Percentiles rank a stretch among this genome's conserved stretches.
Evolutionary conservation across 2,797 vertebrate genomes (phyloP).

Genomic region (Neopelma chrysocephalum): DNA sequence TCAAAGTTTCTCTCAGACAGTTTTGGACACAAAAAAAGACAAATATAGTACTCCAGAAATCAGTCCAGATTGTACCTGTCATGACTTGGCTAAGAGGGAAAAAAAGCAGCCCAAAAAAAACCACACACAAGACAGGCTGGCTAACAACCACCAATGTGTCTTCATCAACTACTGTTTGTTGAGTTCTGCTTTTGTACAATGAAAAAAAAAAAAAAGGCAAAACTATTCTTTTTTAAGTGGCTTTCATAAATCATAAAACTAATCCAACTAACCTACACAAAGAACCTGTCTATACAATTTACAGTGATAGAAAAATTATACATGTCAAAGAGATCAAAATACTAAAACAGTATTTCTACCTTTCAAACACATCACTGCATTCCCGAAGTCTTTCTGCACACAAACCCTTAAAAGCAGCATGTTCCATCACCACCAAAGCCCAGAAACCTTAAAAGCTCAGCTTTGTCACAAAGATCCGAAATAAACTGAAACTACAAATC

Average conservation of each 20-base stretch:
- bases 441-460: neutral
- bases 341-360: constrained; percentile 32
- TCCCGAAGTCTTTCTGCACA: neutral
- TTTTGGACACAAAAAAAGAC: constrained; percentile 26
- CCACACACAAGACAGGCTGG: constrained; percentile 40
- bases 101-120: neutral
- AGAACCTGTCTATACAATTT: constrained; percentile 38
- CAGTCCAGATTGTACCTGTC: constrained; percentile 60
- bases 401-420: neutral
- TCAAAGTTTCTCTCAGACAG: constrained; percentile 8
- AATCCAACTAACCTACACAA: constrained; percentile 49
- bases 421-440: neutral
- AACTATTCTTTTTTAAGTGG: constrained; percentile 49
- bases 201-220: neutral
- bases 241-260: constrained; percentile 64
- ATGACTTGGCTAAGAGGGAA: constrained; percentile 36
- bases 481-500: neutral
- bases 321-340: constrained; percentile 33
- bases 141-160: constrained; percentile 45
- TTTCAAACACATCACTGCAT: constrained; percentile 26
- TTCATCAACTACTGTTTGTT: constrained; percentile 23
- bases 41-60: constrained; percentile 39
- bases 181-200: neutral
- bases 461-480: neutral
- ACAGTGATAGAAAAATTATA: constrained; percentile 53